Evolutionary conservation across 2,888 invertebrate species (phyloP).

Genomic region (Lasius fuliginosus): DNA sequence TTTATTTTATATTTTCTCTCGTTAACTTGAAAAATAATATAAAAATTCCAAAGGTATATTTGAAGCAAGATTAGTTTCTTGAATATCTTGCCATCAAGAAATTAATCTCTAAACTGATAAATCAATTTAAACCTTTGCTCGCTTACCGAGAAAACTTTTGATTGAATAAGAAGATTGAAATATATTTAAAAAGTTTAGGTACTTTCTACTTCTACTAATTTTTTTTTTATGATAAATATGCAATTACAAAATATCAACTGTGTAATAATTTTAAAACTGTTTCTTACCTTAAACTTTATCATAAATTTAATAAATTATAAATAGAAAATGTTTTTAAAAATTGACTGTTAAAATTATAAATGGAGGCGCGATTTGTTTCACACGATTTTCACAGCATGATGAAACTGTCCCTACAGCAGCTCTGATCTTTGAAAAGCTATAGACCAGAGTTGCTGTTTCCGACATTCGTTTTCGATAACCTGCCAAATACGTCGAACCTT

Average conservation of each 20-base stretch:
- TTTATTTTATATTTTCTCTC: background rate
- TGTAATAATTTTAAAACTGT: background rate
- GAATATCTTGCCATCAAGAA: background rate
- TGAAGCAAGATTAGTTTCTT: background rate
- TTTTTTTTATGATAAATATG: background rate
- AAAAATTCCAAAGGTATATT: background rate
- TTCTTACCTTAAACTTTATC: background rate
- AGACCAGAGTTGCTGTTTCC: conserved; percentile 31
- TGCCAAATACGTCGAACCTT: conserved; percentile 76
- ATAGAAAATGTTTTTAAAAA: background rate
- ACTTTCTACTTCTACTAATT: background rate
- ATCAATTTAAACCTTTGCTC: background rate
- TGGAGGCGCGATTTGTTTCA: conserved; percentile 17
- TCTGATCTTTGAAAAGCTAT: conserved; percentile 29
- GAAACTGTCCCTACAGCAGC: conserved; percentile 27
- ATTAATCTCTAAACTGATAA: conserved; percentile 8
- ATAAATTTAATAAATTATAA: background rate
- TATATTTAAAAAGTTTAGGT: background rate
- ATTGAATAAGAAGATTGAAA: background rate
- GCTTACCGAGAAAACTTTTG: background rate
- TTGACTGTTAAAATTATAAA: conserved; percentile 10
- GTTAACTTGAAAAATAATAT: conserved; percentile 21
- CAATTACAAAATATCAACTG: background rate
- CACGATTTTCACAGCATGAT: conserved; percentile 40
- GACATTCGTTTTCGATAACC: conserved; percentile 62